Evolutionary conservation across 2,888 invertebrate species (phyloP).

Genomic region (Thumatha senex): DNA sequence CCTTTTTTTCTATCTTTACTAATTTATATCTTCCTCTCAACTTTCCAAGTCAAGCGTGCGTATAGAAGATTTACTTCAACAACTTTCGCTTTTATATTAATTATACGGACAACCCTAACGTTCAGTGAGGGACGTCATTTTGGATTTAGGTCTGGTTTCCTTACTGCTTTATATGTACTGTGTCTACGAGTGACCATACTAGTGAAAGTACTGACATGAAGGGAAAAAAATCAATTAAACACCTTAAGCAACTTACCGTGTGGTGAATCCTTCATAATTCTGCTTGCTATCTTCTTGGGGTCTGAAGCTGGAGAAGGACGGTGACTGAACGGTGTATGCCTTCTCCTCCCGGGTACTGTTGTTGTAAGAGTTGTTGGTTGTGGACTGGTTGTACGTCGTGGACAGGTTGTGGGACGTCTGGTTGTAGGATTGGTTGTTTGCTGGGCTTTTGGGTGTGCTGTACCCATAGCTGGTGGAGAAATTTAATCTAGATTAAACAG

Average conservation of each 20-base stretch:
- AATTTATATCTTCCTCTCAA: too few relatives aligned
- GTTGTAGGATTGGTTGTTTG: conserved; percentile 4
- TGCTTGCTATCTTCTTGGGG: conserved; percentile 73
- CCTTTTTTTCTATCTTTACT: too few relatives aligned
- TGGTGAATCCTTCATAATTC: conserved; percentile 86
- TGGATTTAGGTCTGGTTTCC: too few relatives aligned
- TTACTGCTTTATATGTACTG: too few relatives aligned
- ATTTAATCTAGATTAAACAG: background rate
- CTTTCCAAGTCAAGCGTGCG: too few relatives aligned
- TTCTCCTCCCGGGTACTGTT: conserved; percentile 47
- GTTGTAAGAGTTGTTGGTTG: conserved; percentile 35
- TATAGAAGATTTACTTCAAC: too few relatives aligned
- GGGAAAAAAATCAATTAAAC: background rate
- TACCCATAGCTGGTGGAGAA: conserved; percentile 18
- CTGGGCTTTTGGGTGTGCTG: conserved; percentile 27
- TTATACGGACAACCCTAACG: too few relatives aligned
- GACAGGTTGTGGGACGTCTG: conserved; percentile 21
- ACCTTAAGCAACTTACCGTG: conserved; percentile 75
- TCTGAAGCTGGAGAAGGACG: conserved; percentile 72
- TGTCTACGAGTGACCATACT: too few relatives aligned
- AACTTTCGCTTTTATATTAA: too few relatives aligned
- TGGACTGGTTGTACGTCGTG: conserved; percentile 37
- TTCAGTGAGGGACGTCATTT: too few relatives aligned
- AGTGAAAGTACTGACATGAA: too few relatives aligned
- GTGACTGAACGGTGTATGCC: conserved; percentile 60